These are phyloP conservation scores for Phylloscopus collybita DNA, from an alignment of 2,797 vertebrate genomes.

Conservation along the genomic window DNA sequence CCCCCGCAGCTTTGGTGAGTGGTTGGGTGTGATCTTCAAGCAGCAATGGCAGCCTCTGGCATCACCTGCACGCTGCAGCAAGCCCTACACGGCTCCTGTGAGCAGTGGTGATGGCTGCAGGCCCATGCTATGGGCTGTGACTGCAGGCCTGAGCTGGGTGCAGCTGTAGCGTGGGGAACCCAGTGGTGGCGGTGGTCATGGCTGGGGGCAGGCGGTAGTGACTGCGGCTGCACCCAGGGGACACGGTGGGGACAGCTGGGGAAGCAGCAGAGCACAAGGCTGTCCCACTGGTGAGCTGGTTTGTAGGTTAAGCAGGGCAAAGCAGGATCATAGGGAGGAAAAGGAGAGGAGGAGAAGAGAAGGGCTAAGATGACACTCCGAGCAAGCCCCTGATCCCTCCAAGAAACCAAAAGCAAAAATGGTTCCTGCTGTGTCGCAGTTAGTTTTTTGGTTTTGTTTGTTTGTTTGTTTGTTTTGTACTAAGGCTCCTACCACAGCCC, in stretches of 20 bases:
- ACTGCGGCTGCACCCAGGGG: background rate
- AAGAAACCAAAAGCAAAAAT: background rate
- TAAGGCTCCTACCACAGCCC: background rate
- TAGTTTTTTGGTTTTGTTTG: too few relatives aligned
- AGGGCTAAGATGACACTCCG: background rate
- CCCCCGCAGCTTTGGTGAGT: background rate
- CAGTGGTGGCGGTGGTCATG: background rate
- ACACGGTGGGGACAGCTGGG: background rate
- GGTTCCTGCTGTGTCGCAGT: background rate
- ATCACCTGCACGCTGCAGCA: fast-evolving
- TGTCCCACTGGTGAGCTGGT: background rate
- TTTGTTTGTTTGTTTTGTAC: too few relatives aligned
- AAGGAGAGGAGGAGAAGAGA: background rate
- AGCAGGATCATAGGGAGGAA: background rate
- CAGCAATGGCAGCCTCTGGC: background rate
- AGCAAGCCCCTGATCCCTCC: fast-evolving
- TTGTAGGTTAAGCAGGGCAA: background rate
- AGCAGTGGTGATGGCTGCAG: background rate
- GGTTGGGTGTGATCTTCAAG: background rate
- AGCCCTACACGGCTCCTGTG: too few relatives aligned
- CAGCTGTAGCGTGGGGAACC: background rate
- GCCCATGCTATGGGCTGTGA: background rate
- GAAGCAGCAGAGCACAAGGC: background rate
- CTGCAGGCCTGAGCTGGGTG: background rate
- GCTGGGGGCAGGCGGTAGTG: background rate